Base-by-base conservation (phyloP, 2,113 vertebrate genomes). In the Alethe castanea region DNA sequence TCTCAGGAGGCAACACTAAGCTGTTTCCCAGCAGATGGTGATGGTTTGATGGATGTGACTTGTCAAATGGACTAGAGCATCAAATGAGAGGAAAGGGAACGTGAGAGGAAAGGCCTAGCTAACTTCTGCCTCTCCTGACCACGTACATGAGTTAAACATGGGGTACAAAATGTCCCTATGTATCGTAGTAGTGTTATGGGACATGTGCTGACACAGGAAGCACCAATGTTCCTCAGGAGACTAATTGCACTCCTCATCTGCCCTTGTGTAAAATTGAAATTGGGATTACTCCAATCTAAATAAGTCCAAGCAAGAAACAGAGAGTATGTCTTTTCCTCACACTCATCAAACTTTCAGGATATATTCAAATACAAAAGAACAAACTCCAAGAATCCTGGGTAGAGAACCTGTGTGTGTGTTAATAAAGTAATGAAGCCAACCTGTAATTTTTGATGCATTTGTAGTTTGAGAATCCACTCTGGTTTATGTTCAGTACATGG, bases 211-310 rank as follows among this genome's bases (percentile, higher is more conserved):
- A 56, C 19, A 19, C 64, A 53, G 35, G 56, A 91, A 57, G 29
- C 23, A 11, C 38, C 50, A 3, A 2, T 15, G 61, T 9, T 60
- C 22, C 44, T 87, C 42, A 33, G 64, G 42, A 86, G 18, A 44
- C 5, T 3, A 19, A 26, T 4, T 5, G 2, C 0, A 1, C 14
- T 77, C 38, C 42, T 70, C 1, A 0, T 42, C 12, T 52, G 47
- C 44, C 25, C 52, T 35, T 36, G 14, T 40, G 47, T 48, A 73
- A 67, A 66, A 9, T 16, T 85, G 44, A 76, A 65, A 24, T 12
- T 19, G 17, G 10, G 19, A 50, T 93, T 80, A 77, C 29, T 56
- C 19, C 33, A 38, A 45, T 47, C 33, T 50, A 36, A 66, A 13
- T 45, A 38, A 86, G 15, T 31, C 33, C 13, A 74, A 73, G 35